These are phyloP conservation scores for Setipinna tenuifilis DNA, from an alignment of 2,797 vertebrate species.

Conservation along the genomic window DNA sequence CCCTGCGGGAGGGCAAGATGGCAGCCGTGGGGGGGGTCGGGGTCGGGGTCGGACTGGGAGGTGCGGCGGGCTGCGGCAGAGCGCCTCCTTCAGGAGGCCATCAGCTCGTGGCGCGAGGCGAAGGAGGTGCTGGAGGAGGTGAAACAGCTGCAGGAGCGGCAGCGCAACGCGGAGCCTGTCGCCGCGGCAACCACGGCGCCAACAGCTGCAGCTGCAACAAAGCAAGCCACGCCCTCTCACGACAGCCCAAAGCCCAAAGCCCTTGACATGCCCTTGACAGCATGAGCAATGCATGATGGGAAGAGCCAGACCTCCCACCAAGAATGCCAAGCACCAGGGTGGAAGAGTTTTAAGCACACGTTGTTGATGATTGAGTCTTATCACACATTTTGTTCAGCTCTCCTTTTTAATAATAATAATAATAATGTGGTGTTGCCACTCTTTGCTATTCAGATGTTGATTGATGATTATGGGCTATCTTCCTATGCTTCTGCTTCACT, in stretches of 20 bases:
- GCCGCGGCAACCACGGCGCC: not conserved
- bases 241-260: slow-evolving; percentile 33
- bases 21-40: slow-evolving; percentile 55
- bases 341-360: slow-evolving; percentile 8
- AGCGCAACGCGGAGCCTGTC: slow-evolving; percentile 23
- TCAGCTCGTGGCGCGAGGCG: slow-evolving; percentile 91
- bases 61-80: slow-evolving; percentile 83
- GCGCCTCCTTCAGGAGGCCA: slow-evolving; percentile 88
- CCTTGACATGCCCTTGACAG: slow-evolving; percentile 26
- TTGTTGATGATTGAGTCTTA: slow-evolving; percentile 12
- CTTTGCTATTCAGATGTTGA: slow-evolving; percentile 1
- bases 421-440: slow-evolving; percentile 17
- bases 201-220: not conserved
- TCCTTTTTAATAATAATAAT: slow-evolving; percentile 5
- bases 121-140: slow-evolving; percentile 91
- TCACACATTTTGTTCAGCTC: slow-evolving; percentile 1
- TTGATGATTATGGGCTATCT: slow-evolving; percentile 3
- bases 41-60: slow-evolving; percentile 65
- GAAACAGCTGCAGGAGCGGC: slow-evolving; percentile 81
- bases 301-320: slow-evolving; percentile 30
- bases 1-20: slow-evolving; percentile 54
- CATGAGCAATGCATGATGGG: slow-evolving; percentile 27
- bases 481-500: slow-evolving; percentile 35
- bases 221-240: slow-evolving; percentile 22
- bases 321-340: not conserved